Evolutionary conservation across 2,797 vertebrate species (phyloP), one percentile per base, ranked within the genome.

Genomic region (Eidolon dupreanum): DNA sequence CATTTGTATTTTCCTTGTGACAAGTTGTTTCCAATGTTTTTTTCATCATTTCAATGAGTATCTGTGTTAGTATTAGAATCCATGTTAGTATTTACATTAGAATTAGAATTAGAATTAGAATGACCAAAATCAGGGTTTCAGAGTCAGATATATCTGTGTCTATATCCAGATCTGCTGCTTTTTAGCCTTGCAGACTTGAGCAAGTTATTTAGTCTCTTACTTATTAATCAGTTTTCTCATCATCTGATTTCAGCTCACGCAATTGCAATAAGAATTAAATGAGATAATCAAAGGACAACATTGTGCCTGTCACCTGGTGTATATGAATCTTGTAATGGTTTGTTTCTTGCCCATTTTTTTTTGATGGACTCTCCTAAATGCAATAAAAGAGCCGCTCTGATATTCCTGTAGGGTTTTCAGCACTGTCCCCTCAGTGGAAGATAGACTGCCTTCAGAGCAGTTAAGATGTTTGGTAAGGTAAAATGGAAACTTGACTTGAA

Each of bases 201-300:
- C 22, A 68, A 88, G 57, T 66, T 87, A 31, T 77, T 79, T 65
- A 66, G 11, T 59, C 55, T 71, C 15, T 85, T 92, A 84, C 46
- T 65, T 93, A 33, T 79, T 71, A 70, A 78, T 81, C 43, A 28
- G 20, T 65, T 95, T 93, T 92, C 51, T 81, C 33, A 83, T 82
- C 22, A 83, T 70, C 61, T 57, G 24, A 66, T 59, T 94, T 92
- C 71, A 73, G 19, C 55, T 87, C 43, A 38, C 2, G 33, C 8
- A 46, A 26, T 70, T 55, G 24, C n/a, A 55, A 10, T 71, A 75
- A 97, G 78, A 86, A 93, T 84, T 77, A 95, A 73, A 55, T 86
- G 55, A 94, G 77, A 68, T 88, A 43, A 22, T 55, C 78, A 77
- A 84, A 92, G 66, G 36, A 82, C 20, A 43, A 10, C 12, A 57